Evolutionary conservation across 2,888 invertebrate species (phyloP), one percentile per base, ranked within the genome.

Genomic region (Galeopsomyia nigrocyanea): DNA sequence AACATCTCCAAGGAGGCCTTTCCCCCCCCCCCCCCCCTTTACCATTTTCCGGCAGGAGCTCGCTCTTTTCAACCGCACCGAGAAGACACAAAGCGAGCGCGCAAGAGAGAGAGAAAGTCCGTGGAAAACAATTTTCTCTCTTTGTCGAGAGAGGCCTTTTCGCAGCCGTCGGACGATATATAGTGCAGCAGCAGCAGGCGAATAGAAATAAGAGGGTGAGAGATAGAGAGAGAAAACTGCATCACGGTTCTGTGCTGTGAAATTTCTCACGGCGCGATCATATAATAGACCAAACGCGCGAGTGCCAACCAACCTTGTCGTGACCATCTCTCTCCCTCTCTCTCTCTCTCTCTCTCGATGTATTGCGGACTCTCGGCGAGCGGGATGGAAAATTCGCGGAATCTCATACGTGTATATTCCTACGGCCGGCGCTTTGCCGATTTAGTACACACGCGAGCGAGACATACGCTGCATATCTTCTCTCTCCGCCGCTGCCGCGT

Each of bases 1-100:
- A 79, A 77, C 77, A 77, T 77, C 75, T 75, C 75, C 22, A 22
- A 46, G 47, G 53, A 17, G 19, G 55, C 22, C 65, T 22, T 46
- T 50, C 53, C 58, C 39, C 66, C n/a, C n/a, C n/a, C n/a, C n/a
- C n/a, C n/a, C n/a, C n/a, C n/a, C n/a, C n/a, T n/a, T 39, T 39
- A 5, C 7, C 39, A 39, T 10, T 39, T 39, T 39, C 39, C 39
- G 13, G 39, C 5, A 39, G 39, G 7, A 39, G 7, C 39, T 39
- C 62, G 7, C 39, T 39, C 62, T 14, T 21, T 62, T 26, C 62
- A 22, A 26, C 47, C 22, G 14, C 26, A 17, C 21, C 53, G 47
- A 22, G 16, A 19, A 31, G 39, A 63, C 60, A 31, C 60, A 71
- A 61, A 71, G 53, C 57, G 47, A 50, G 57, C 39, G 53, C 61